These are phyloP conservation scores for Coptotermes formosanus DNA, from an alignment of 1,140 invertebrate genomes.

Conservation along the genomic window DNA sequence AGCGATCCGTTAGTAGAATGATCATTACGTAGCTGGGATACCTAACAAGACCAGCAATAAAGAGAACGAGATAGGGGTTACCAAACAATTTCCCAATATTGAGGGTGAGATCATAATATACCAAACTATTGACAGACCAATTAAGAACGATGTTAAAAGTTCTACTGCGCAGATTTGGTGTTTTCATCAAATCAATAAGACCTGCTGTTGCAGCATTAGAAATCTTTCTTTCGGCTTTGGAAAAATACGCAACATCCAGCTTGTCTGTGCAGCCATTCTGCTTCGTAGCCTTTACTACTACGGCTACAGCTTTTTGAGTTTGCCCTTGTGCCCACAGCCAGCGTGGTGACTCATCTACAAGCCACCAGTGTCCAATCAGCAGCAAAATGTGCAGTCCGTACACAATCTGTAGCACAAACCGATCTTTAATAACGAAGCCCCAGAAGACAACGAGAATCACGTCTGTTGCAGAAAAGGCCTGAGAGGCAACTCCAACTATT, in stretches of 20 bases:
- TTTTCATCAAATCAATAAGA: conserved; percentile 70
- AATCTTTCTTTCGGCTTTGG: conserved; percentile 55
- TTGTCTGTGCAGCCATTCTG: conserved; percentile 61
- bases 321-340: conserved; percentile 81
- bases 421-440: conserved; percentile 75
- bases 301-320: conserved; percentile 65
- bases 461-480: conserved; percentile 75
- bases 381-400: conserved; percentile 74
- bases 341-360: conserved; percentile 81
- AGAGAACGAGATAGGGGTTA: conserved; percentile 79
- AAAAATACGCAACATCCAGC: conserved; percentile 61
- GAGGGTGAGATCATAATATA: conserved; percentile 82
- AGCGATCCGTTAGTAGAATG: conserved; percentile 67
- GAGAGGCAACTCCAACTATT: conserved; percentile 76
- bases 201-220: conserved; percentile 52
- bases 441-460: conserved; percentile 80
- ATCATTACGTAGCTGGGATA: conserved; percentile 75
- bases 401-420: conserved; percentile 70
- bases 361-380: conserved; percentile 77
- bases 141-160: conserved; percentile 78
- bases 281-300: conserved; percentile 69
- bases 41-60: conserved; percentile 78
- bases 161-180: conserved; percentile 73
- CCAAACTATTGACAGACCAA: conserved; percentile 76
- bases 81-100: conserved; percentile 72